Percentiles rank a stretch among this genome's conserved stretches.
Evolutionary conservation across 2,888 invertebrate species (phyloP).

Genomic region (Euzetes globulus): DNA sequence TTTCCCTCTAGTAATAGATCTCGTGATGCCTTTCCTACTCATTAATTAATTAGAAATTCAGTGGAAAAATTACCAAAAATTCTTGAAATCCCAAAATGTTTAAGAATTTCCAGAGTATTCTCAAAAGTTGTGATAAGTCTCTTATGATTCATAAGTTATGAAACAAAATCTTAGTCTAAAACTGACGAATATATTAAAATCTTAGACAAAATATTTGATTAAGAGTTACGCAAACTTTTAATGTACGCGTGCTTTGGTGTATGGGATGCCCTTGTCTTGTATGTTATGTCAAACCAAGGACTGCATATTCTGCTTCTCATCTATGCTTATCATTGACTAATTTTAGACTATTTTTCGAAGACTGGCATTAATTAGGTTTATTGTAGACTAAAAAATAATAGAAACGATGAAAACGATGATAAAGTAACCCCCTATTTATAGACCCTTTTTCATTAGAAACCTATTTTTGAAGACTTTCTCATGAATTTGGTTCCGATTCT

Average conservation of each 20-base stretch:
- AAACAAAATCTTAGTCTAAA: background rate
- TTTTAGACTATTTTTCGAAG: background rate
- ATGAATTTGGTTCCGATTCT: background rate
- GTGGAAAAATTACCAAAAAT: too few species aligned
- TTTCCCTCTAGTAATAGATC: background rate
- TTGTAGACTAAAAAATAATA: background rate
- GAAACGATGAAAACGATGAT: background rate
- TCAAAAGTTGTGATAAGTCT: too few species aligned
- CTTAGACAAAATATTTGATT: background rate
- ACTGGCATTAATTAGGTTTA: background rate
- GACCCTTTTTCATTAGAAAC: background rate
- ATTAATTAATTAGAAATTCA: too few species aligned
- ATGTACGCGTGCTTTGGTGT: background rate
- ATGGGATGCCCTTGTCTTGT: background rate
- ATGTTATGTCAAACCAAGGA: slow-evolving; percentile 10
- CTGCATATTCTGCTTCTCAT: background rate
- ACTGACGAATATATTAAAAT: background rate
- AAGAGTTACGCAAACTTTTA: background rate
- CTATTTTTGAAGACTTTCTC: background rate
- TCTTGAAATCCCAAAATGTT: too few species aligned
- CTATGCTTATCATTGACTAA: background rate
- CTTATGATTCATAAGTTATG: too few species aligned
- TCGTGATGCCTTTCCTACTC: background rate
- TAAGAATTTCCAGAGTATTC: too few species aligned
- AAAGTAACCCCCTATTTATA: background rate